Percentiles rank a stretch among this genome's conserved stretches.
These are phyloP conservation scores for Hesperophylax magnus DNA, from an alignment of 1,140 invertebrate genomes.

Conservation along the genomic window DNA sequence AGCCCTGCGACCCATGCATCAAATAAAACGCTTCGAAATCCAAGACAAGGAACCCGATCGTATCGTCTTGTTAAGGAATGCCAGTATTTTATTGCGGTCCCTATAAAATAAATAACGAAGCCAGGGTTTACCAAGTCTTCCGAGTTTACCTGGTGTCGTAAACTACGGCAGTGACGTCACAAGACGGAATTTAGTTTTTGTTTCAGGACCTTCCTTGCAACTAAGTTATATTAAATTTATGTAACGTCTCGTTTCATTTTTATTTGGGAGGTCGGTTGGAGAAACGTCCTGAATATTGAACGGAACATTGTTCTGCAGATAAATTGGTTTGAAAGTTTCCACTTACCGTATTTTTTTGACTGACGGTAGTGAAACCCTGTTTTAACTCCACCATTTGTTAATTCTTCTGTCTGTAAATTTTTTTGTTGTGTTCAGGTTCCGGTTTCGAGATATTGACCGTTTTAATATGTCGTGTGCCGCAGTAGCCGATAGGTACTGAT, in stretches of 20 bases:
- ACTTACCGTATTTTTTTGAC: no score
- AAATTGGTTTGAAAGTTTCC: no score
- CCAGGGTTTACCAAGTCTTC: conserved; percentile 9
- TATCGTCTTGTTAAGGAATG: conserved; percentile 42
- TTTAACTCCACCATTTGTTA: no score
- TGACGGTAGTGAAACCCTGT: no score
- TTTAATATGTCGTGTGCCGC: no score
- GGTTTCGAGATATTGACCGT: no score
- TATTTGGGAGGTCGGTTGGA: background rate
- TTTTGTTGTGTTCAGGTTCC: no score
- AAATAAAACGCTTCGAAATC: conserved; percentile 43
- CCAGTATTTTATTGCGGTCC: conserved; percentile 55
- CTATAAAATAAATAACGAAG: conserved; percentile 57
- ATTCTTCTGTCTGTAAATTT: no score
- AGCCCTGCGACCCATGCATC: conserved; percentile 23
- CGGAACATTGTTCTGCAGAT: no score
- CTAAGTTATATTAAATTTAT: background rate
- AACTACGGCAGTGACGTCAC: conserved; percentile 48
- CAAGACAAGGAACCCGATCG: conserved; percentile 37
- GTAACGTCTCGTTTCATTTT: background rate
- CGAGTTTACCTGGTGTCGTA: conserved; percentile 55
- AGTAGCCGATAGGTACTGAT: no score
- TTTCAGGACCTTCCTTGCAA: background rate
- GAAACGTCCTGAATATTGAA: no score
- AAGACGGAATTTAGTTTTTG: conserved; percentile 53